Base-by-base conservation (phyloP, 2,797 vertebrate species). In the Anguilla marmorata region DNA sequence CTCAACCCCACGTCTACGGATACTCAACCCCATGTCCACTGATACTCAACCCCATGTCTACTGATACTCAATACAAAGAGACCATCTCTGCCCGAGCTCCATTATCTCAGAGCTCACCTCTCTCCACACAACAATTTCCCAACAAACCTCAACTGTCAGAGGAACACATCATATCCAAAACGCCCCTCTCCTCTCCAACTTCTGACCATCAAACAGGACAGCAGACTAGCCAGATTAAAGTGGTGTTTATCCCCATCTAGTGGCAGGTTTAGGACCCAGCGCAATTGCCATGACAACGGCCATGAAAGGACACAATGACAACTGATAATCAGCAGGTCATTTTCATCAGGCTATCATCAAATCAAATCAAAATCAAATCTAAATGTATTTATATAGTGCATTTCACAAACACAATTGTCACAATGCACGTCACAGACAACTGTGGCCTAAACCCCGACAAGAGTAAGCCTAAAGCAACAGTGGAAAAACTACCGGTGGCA, bases 171-270 rank as follows among this genome's bases (percentile, higher is more conserved):
- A 76, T 16, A 21, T 16, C 58, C 14, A 1, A 60, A 60, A 16
- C 14, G 12, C 58, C 58, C 72, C 27, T 4, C 33, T 12, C 5
- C 30, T 76, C 72, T 76, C 30, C 12, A 12, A 33, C 27, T 76
- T 27, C n/a, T 5, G 33, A 76, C 72, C 14, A 7, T 1, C 72
- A 2, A 76, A 5, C 69, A 74, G 37, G 37, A 79, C 14, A 19
- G 37, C 74, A 79, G 74, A 21, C 19, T 1, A 4, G 41, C 33
- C 24, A 24, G 24, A 72, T 86, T 89, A 56, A 85, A 84, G 86
- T 87, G 86, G 89, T 85, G 58, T 37, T 88, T 69, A 88, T 52
- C 86, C 33, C 89, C 89, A 88, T 87, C 89, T 87, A 85, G 87
- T 90, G 89, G 87, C 48, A 50, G 54, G 16, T 16, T 50, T 88